Evolutionary conservation across 2,888 invertebrate species (phyloP).

Genomic region (Crioceris asparagi): DNA sequence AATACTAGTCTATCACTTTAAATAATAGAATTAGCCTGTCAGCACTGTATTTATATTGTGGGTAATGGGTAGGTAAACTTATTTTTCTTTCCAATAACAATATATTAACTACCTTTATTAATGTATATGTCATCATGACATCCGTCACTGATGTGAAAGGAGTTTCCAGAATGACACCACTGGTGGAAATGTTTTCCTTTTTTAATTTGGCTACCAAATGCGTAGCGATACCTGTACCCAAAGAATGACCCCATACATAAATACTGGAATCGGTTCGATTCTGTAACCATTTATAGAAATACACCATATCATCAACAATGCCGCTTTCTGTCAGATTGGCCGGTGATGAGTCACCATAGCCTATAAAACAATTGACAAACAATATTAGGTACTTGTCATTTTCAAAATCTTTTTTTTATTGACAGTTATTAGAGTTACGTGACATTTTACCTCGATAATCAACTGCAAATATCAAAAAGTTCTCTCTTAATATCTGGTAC

Average conservation of each 20-base stretch:
- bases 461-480: slow-evolving; percentile 68
- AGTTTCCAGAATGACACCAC: slow-evolving; percentile 28
- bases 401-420: not conserved
- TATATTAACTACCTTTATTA: slow-evolving; percentile 20
- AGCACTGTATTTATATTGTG: no score
- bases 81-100: no score
- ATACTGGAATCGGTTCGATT: slow-evolving; percentile 22
- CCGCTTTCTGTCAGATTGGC: slow-evolving; percentile 23
- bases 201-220: slow-evolving; percentile 24
- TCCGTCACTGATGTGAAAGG: slow-evolving; percentile 31
- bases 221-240: slow-evolving; percentile 27
- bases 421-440: not conserved
- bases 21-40: no score
- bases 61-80: no score
- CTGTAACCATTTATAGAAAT: slow-evolving; percentile 26
- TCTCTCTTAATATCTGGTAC: slow-evolving; percentile 57
- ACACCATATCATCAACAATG: slow-evolving; percentile 23
- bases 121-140: slow-evolving; percentile 25
- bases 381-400: no score
- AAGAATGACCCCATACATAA: slow-evolving; percentile 30
- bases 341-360: slow-evolving; percentile 27
- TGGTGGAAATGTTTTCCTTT: slow-evolving; percentile 21
- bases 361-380: slow-evolving; percentile 14
- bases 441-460: slow-evolving; percentile 63
- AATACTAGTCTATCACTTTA: no score